Conservation (phyloP, 2,888 invertebrate genomes). For the Epistrophe grossulariae region DNA sequence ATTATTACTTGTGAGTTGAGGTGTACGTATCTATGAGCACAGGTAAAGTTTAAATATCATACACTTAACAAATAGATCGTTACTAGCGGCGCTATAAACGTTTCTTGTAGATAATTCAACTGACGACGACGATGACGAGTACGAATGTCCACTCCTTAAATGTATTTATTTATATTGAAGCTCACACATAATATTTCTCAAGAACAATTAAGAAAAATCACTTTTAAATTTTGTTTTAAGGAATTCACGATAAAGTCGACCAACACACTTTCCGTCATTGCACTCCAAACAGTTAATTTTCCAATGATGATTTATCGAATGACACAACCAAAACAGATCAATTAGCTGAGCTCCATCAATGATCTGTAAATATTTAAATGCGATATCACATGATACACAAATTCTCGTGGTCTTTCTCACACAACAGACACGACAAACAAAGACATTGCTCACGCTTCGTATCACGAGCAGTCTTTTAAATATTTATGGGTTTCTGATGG, state of each 20-base stretch:
- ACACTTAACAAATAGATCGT: neutral
- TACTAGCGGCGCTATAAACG: conserved; percentile 29
- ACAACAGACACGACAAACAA: conserved; percentile 31
- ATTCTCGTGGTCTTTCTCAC: conserved; percentile 35
- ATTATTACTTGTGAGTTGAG: conserved; percentile 14
- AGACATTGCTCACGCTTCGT: conserved; percentile 28
- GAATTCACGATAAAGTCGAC: conserved; percentile 11
- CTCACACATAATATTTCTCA: neutral
- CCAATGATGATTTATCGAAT: conserved; percentile 47
- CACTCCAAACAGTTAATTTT: conserved; percentile 24
- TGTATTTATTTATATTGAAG: neutral
- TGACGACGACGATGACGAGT: neutral
- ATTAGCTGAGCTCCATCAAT: conserved; percentile 65
- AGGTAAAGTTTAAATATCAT: conserved; percentile 45
- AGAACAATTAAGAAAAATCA: conserved; percentile 28
- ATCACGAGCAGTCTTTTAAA: conserved; percentile 24
- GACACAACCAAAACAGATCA: conserved; percentile 66
- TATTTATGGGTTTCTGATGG: conserved; percentile 15
- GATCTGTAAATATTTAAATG: conserved; percentile 67
- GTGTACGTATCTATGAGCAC: conserved; percentile 22
- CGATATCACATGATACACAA: conserved; percentile 69
- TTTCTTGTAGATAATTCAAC: conserved; percentile 24
- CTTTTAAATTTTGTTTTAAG: conserved; percentile 5
- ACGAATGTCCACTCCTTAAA: neutral
- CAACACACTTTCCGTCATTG: conserved; percentile 26